These are phyloP conservation scores for Strongylocentrotus purpuratus DNA, from an alignment of 35 echinoderm and acorn worm species.

Conservation along the genomic window DNA sequence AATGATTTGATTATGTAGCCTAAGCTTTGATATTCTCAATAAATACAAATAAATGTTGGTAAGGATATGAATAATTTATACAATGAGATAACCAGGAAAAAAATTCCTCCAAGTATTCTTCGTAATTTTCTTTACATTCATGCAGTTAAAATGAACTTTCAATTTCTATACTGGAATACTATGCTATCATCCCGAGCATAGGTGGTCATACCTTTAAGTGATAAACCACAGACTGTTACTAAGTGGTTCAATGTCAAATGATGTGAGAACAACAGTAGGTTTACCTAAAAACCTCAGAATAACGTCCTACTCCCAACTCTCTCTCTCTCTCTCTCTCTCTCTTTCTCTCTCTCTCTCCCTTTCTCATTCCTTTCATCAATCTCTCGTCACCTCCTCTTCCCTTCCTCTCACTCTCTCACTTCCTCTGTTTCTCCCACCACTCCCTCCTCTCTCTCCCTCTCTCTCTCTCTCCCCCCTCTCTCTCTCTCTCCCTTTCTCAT, in stretches of 20 bases:
- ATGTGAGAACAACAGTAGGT: background rate
- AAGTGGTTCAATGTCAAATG: slow-evolving; percentile 9
- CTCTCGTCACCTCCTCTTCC: background rate
- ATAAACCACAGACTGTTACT: background rate
- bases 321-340: background rate
- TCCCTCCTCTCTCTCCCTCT: background rate
- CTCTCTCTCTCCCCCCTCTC: background rate
- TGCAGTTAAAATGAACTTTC: background rate
- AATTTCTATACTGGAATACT: background rate
- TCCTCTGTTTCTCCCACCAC: too few species aligned
- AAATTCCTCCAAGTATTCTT: too few species aligned
- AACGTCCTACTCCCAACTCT: background rate
- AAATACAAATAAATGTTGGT: too few species aligned
- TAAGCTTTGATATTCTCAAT: too few species aligned
- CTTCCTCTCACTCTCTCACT: background rate
- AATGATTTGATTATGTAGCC: too few species aligned
- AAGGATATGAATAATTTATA: too few species aligned
- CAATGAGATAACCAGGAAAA: too few species aligned
- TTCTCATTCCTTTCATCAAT: background rate
- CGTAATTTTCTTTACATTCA: too few species aligned
- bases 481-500: background rate
- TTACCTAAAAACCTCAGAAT: background rate
- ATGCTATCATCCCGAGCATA: background rate
- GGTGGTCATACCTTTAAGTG: background rate
- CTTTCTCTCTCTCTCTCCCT: background rate